Evolutionary conservation across 2,888 invertebrate genomes (phyloP), one percentile per base, ranked within the genome.

Genomic region (Hypsopygia costalis): DNA sequence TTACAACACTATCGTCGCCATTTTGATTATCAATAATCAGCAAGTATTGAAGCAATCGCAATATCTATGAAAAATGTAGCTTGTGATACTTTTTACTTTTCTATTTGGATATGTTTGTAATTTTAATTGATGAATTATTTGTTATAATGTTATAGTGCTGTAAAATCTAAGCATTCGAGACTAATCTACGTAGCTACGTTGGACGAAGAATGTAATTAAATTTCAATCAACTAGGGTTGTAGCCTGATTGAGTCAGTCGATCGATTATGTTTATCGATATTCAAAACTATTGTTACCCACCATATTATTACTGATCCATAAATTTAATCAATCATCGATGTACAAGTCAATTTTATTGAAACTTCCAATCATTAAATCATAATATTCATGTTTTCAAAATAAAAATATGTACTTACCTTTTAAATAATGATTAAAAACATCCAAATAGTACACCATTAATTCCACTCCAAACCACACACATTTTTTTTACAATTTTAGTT

Each of bases 201-300:
- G 87, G 86, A 86, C 86, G 86, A 86, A 82, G 70, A 80, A 74
- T 75, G 58, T 77, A 74, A 76, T 72, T 69, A 73, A 69, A 69
- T 61, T 58, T 69, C 59, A 66, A 67, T 69, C 60, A 66, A 67
- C 77, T 76, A 80, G 70, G 59, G 56, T 62, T 60, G 62, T 62
- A 68, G 55, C 60, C 58, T 52, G 51, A 49, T 55, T 48, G 65
- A 61, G 50, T 63, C 58, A 62, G 67, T 71, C 78, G 77, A 74
- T 69, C 70, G 73, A 73, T 16, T 16, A 16, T 62, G 46, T 41
- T 36, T 44, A 45, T 46, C 46, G 44, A 46, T 44, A 44, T 47
- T 42, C 44, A 41, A 3, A 16, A 16, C 16, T 16, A 4, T 3
- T n/a, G n/a, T 16, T 3, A 16, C 4, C 16, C 16, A 16, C 16